A percentile compares a stretch with the other conserved stretches of the same genome.
Evolutionary conservation across 2,113 vertebrate species (phyloP).

Genomic region (Varanus salvator): DNA sequence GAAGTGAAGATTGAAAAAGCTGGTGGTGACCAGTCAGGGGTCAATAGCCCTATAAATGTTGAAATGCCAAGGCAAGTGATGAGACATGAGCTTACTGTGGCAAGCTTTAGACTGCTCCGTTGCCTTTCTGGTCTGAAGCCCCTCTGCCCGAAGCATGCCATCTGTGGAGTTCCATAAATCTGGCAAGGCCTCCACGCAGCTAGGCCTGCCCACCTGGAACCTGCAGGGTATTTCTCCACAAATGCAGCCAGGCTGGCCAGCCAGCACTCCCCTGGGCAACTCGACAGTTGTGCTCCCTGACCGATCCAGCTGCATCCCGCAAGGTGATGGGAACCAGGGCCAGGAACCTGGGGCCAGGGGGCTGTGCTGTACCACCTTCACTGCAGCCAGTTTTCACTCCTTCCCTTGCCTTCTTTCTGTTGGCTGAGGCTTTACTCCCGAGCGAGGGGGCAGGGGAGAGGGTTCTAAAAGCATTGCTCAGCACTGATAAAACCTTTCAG

Average conservation of each 20-base stretch:
- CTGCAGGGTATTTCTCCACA: slow-evolving; percentile 27
- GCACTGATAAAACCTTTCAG: too few relatives aligned
- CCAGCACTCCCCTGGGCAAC: slow-evolving; percentile 10
- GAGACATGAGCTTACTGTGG: background rate
- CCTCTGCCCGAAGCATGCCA: slow-evolving; percentile 46
- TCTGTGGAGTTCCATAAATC: slow-evolving; percentile 43
- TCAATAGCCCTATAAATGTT: slow-evolving; percentile 52
- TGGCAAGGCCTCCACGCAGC: slow-evolving; percentile 35
- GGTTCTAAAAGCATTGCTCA: background rate
- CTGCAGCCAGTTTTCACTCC: background rate
- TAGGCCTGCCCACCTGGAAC: slow-evolving; percentile 25
- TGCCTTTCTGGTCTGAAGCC: slow-evolving; percentile 31
- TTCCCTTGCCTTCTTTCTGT: background rate
- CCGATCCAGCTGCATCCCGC: background rate
- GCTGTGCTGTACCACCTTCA: background rate
- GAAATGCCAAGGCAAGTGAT: slow-evolving; percentile 31
- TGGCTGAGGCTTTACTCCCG: background rate
- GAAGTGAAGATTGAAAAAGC: slow-evolving; percentile 66
- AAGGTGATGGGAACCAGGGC: accelerated
- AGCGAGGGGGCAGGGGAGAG: too few relatives aligned
- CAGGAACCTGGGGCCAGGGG: slow-evolving; percentile 45
- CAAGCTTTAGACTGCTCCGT: slow-evolving; percentile 7
- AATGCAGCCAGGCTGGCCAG: slow-evolving; percentile 1
- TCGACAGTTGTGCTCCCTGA: slow-evolving; percentile 3
- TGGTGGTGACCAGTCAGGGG: slow-evolving; percentile 54